phyloP scores from a whole-genome alignment of 2,888 invertebrate species.

The Chaitophorus viminalis region DNA sequence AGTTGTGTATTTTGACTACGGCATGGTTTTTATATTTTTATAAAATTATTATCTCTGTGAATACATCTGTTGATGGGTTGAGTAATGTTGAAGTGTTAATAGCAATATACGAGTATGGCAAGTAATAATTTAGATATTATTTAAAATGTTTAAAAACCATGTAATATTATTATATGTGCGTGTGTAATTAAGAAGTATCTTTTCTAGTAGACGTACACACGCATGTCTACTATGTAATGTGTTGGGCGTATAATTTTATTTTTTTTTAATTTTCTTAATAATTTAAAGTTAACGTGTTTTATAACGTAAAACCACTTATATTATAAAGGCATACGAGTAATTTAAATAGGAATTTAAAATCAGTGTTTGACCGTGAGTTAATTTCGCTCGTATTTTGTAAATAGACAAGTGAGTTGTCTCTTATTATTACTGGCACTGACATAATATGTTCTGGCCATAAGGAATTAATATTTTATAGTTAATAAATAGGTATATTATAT shows the following conservation, averaged over 20 bases:
- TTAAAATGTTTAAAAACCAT: background rate
- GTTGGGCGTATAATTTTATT: background rate
- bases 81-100: background rate
- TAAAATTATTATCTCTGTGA: too few relatives aligned
- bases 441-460: too few relatives aligned
- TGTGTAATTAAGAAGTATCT: background rate
- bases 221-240: background rate
- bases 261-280: background rate
- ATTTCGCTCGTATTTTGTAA: background rate
- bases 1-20: too few relatives aligned
- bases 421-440: too few relatives aligned
- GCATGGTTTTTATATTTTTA: too few relatives aligned
- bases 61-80: too few relatives aligned
- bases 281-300: background rate
- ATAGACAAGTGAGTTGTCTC: background rate
- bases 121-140: background rate
- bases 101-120: background rate
- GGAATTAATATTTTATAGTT: too few relatives aligned
- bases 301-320: background rate
- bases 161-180: background rate
- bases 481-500: too few relatives aligned
- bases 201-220: background rate
- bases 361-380: background rate
- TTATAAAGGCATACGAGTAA: background rate
- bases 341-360: conserved; percentile 14